Evolutionary conservation across 2,888 invertebrate genomes (phyloP).

Genomic region (Lobophora halterata): DNA sequence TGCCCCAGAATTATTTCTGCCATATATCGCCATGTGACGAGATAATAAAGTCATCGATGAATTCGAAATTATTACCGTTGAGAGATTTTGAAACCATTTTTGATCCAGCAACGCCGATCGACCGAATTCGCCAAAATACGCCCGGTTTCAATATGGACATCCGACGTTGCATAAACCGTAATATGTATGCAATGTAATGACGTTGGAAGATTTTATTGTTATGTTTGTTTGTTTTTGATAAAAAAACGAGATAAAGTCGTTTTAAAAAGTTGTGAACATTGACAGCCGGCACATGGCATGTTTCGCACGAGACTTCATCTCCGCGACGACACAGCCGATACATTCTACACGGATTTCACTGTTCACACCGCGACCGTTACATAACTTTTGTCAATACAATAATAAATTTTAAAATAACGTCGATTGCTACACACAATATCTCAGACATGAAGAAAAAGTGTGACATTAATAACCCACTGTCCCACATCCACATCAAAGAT

Average conservation of each 20-base stretch:
- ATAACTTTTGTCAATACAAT: slow-evolving; percentile 50
- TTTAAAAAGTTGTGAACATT: slow-evolving; percentile 37
- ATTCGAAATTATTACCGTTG: slow-evolving; percentile 40
- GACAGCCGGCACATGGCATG: slow-evolving; percentile 31
- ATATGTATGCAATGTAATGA: slow-evolving; percentile 44
- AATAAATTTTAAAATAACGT: slow-evolving; percentile 51
- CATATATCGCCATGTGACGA: slow-evolving; percentile 26
- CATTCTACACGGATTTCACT: slow-evolving; percentile 41
- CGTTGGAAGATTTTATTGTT: slow-evolving; percentile 48
- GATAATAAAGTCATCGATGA: slow-evolving; percentile 42
- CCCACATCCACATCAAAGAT: slow-evolving; percentile 48
- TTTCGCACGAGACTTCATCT: slow-evolving; percentile 20
- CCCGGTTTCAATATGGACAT: slow-evolving; percentile 48
- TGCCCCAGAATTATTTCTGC: slow-evolving; percentile 32
- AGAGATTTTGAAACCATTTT: slow-evolving; percentile 51
- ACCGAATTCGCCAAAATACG: slow-evolving; percentile 53
- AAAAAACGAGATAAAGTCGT: slow-evolving; percentile 60
- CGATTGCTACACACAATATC: slow-evolving; percentile 46
- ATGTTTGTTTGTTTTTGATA: slow-evolving; percentile 50
- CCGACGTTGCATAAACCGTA: slow-evolving; percentile 51
- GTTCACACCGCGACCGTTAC: slow-evolving; percentile 40
- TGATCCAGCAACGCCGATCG: slow-evolving; percentile 43
- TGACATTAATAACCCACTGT: slow-evolving; percentile 47
- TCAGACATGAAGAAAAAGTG: slow-evolving; percentile 42
- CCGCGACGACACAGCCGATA: slow-evolving; percentile 21